A percentile compares a stretch with the other conserved stretches of the same genome.
Evolutionary conservation across 2,797 vertebrate genomes (phyloP).

Genomic region (Muraenolepis orangiensis): DNA sequence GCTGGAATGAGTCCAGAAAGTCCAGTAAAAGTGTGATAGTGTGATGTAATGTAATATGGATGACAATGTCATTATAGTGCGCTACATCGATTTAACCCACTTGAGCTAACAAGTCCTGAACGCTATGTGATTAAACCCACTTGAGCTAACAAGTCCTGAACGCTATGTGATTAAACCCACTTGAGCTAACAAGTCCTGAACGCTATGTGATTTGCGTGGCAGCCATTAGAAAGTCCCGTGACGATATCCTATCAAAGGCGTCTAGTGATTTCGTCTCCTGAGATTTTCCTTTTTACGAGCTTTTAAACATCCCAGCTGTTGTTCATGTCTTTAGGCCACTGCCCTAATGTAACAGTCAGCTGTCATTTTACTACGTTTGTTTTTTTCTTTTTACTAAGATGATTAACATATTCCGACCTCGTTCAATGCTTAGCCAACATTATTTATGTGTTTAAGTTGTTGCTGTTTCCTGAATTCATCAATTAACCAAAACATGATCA

Average conservation of each 20-base stretch:
- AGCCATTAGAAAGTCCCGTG: conserved; percentile 52
- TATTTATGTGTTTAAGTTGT: not conserved
- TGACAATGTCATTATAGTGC: too few species aligned
- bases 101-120: too few species aligned
- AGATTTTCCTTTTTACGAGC: conserved; percentile 52
- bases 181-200: conserved; percentile 13
- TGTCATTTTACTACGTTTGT: conserved; percentile 24
- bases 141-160: too few species aligned
- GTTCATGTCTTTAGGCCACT: conserved; percentile 29
- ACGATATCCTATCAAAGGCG: conserved; percentile 36
- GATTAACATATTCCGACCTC: not conserved
- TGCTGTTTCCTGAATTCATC: not conserved
- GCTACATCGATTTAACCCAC: conserved; percentile 14
- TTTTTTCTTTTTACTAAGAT: conserved; percentile 21
- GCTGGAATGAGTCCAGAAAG: too few species aligned
- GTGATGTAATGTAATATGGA: too few species aligned
- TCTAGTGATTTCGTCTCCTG: conserved; percentile 44
- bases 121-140: conserved; percentile 19
- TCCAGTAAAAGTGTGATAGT: too few species aligned
- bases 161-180: conserved; percentile 19
- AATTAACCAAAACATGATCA: conserved; percentile 1
- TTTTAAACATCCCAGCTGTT: conserved; percentile 53
- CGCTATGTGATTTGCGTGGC: conserved; percentile 36
- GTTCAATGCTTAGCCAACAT: not conserved
- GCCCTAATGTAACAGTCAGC: conserved; percentile 13